Base-by-base conservation (phyloP, 2,113 vertebrate genomes). In the Amia ocellicauda region DNA sequence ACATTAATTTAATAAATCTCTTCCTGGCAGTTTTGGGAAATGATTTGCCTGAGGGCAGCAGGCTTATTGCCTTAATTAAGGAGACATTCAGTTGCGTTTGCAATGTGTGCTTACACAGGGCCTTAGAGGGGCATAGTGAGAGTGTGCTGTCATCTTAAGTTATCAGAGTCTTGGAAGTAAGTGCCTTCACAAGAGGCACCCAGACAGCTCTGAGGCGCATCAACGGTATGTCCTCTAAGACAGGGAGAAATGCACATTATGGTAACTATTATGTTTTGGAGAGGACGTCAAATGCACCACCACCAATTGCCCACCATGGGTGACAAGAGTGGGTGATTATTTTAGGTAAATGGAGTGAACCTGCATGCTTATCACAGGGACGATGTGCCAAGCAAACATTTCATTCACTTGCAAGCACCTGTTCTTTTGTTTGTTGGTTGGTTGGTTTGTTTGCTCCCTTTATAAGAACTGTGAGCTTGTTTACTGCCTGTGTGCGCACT, bases 31-130 rank as follows among this genome's bases (percentile, higher is more conserved):
- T 78, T 86, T 70, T 74, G 77, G 51, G 72, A 72, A 74, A 80
- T 80, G 75, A 75, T 80, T 84, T 69, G 82, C 85, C 64, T 50
- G 52, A 73, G 82, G 83, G 80, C 74, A 77, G 75, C 74, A 79
- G 81, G 43, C 74, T 80, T 83, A 85, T 81, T 66, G 50, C 70
- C 73, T 74, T 83, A 84, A 86, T 86, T 85, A 85, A 73, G 73
- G 73, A 69, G 78, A 67, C 41, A 68, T 78, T 81, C 81, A 80
- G 80, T 80, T 79, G 78, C 65, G 78, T 86, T 81, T 78, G 74
- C 74, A 73, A 70, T 69, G 74, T 78, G 74, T 74, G 78, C 56
- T 61, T 69, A 65, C 71, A 73, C 72, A 71, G 66, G 79, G 82
- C 77, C 68, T 20, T 62, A 69, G 29, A 14, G 8, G 64, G 66